Evolutionary conservation across 1,140 invertebrate genomes (phyloP).

Genomic region (Vollenhovia emeryi): DNA sequence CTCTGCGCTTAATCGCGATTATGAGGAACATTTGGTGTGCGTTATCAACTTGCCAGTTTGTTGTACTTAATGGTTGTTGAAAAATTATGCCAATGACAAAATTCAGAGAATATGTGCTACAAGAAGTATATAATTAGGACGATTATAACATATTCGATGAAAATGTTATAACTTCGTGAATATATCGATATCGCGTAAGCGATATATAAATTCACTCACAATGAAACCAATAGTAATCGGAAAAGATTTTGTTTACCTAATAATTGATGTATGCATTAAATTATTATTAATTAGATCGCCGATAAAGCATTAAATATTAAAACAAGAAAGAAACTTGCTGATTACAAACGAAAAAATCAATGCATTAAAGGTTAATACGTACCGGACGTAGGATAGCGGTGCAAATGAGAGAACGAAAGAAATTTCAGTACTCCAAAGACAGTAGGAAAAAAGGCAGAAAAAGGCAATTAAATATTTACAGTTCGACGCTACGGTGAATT

Average conservation of each 20-base stretch:
- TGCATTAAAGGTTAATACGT: constrained; percentile 19
- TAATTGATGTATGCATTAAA: not conserved
- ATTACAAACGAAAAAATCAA: constrained; percentile 20
- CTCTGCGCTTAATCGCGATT: not conserved
- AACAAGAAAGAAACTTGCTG: constrained; percentile 6
- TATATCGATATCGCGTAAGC: not conserved
- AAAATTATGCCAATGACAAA: not conserved
- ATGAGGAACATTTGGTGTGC: not conserved
- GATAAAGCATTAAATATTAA: constrained; percentile 19
- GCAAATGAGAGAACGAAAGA: constrained; percentile 12
- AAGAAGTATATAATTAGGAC: not conserved
- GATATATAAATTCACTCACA: not conserved
- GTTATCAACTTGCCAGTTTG: not conserved
- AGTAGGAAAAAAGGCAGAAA: not conserved
- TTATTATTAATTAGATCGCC: not conserved
- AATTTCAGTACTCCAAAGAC: not conserved
- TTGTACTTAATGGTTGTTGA: not conserved
- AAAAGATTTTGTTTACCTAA: not conserved
- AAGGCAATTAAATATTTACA: constrained; percentile 5
- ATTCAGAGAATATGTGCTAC: not conserved
- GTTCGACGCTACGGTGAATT: not conserved
- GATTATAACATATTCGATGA: not conserved
- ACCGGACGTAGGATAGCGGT: not conserved
- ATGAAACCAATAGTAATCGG: not conserved
- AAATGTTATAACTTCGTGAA: constrained; percentile 5